A percentile compares a stretch with the other conserved stretches of the same genome.
phyloP scores from a whole-genome alignment of 2,888 invertebrate species.

The Trimorus sp. region DNA sequence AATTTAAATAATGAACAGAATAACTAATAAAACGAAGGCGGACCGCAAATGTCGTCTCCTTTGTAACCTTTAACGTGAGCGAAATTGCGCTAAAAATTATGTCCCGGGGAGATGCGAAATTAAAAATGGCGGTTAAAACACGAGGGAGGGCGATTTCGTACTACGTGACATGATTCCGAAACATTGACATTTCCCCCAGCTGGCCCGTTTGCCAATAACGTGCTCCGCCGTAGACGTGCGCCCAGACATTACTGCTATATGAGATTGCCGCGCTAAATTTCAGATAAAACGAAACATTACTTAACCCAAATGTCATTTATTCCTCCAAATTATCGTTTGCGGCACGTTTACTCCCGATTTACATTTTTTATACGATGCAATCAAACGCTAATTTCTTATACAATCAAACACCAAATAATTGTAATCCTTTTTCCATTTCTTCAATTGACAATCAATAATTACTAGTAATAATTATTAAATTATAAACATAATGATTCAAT shows the following conservation, averaged over 20 bases:
- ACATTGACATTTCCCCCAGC: slow-evolving; percentile 61
- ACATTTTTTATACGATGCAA: neutral
- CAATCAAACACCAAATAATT: too few relatives aligned
- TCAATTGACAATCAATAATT: too few relatives aligned
- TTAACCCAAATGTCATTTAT: slow-evolving; percentile 3
- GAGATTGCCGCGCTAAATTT: slow-evolving; percentile 35
- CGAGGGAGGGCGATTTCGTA: slow-evolving; percentile 66
- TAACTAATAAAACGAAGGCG: too few relatives aligned
- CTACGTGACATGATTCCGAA: slow-evolving; percentile 70
- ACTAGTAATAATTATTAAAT: too few relatives aligned
- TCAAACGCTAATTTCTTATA: too few relatives aligned
- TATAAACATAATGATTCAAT: too few relatives aligned
- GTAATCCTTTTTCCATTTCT: too few relatives aligned
- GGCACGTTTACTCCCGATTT: neutral
- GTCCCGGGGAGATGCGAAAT: slow-evolving; percentile 48
- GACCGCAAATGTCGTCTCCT: neutral
- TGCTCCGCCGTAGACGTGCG: slow-evolving; percentile 16
- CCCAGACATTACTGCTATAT: slow-evolving; percentile 33
- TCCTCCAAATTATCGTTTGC: neutral
- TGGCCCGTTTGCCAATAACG: slow-evolving; percentile 42
- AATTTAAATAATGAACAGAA: neutral
- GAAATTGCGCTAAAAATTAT: slow-evolving; percentile 36
- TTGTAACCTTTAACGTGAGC: neutral
- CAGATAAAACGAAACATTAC: slow-evolving; percentile 37
- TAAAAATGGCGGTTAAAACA: slow-evolving; percentile 61